Evolutionary conservation across 2,888 invertebrate genomes (phyloP).

Genomic region (Pegoplata infirma): DNA sequence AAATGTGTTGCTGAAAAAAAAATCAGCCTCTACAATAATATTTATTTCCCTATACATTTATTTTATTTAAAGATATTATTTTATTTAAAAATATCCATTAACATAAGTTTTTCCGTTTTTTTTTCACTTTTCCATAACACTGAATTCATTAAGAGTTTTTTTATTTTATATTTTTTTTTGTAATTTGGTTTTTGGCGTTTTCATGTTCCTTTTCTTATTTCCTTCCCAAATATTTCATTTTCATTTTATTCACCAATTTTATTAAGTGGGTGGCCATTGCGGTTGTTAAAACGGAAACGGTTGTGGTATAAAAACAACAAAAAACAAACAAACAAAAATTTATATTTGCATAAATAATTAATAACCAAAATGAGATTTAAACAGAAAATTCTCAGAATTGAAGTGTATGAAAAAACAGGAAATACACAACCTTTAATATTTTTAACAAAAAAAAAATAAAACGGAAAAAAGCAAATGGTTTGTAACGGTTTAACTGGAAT

Average conservation of each 20-base stretch:
- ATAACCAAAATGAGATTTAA: constrained; percentile 43
- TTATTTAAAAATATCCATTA: neutral
- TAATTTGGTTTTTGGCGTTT: neutral
- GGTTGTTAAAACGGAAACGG: constrained; percentile 15
- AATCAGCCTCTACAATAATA: neutral
- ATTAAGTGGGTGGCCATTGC: constrained; percentile 9
- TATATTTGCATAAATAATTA: constrained; percentile 48
- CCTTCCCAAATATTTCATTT: neutral
- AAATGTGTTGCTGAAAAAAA: constrained; percentile 2
- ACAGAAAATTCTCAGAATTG: constrained; percentile 24
- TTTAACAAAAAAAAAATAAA: too few relatives aligned
- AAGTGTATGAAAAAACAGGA: neutral
- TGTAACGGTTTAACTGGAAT: neutral
- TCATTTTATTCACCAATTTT: neutral
- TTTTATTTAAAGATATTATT: neutral
- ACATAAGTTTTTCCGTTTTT: neutral
- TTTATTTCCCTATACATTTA: neutral
- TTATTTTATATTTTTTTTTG: constrained; percentile 21
- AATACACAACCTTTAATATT: neutral
- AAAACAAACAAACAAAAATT: neutral
- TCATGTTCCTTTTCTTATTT: neutral
- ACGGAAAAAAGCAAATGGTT: neutral
- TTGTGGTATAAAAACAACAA: constrained; percentile 7
- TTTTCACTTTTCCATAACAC: neutral
- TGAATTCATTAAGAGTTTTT: constrained; percentile 30